Evolutionary conservation across 1,140 invertebrate species (phyloP), one percentile per base, ranked within the genome.

Genomic region (Euwallacea fornicatus): DNA sequence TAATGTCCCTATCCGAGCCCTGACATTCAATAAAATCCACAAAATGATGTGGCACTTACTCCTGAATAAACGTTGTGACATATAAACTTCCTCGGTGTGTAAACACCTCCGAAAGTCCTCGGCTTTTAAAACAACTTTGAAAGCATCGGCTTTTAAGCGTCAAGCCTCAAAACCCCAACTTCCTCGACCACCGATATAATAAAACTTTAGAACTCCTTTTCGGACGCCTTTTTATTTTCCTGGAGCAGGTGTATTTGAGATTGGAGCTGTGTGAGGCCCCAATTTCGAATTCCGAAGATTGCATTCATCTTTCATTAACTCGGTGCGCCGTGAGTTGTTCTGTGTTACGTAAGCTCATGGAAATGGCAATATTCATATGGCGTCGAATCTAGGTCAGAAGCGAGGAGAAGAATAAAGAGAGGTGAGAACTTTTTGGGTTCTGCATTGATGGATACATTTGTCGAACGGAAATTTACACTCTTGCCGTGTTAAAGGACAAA

Each of bases 141-240:
- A 50, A 50, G 46, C 46, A 50, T 33, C 21, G 21, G 46, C 46
- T 50, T 50, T 50, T 50, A 50, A 50, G 46, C 46, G 46, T 50
- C 46, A 50, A 50, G 46, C 46, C 46, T 13, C 9, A 10, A 50
- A 50, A 50, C 13, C 46, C 46, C 46, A 50, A 50, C 46, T 50
- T 50, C 46, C 46, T 50, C 9, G 46, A 65, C 63, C 63, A 50
- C 46, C 63, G 44, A 65, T 65, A 42, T 65, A 65, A 65, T 65
- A 65, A 65, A 65, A 65, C 63, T 65, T 65, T 65, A 65, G 46
- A 65, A 41, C 13, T 47, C 61, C 13, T 65, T 65, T 65, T 65
- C 33, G 16, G 10, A 13, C 54, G 54, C 8, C 21, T 21, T 63
- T 50, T 50, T 41, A 65, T 65, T 65, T 65, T 43, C 41, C 13